These are phyloP conservation scores for Plebejus argus DNA, from an alignment of 2,888 invertebrate species.

Conservation along the genomic window DNA sequence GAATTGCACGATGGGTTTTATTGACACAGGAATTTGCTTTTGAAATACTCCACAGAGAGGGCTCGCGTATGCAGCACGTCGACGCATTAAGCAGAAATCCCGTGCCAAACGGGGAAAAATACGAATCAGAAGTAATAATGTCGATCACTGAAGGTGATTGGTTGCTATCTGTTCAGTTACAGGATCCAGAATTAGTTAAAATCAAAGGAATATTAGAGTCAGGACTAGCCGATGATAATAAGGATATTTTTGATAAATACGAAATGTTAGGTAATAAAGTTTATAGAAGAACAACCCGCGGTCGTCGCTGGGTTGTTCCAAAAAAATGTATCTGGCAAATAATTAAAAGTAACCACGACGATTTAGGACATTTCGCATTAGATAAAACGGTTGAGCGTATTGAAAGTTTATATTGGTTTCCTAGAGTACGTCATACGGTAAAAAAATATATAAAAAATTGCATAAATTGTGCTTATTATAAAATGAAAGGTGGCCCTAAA, in stretches of 20 bases:
- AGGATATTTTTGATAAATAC: constrained; percentile 10
- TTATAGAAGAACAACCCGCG: too few relatives aligned
- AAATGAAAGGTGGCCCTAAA: too few relatives aligned
- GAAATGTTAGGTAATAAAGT: not conserved
- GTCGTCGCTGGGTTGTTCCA: constrained; percentile 47
- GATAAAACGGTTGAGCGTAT: too few relatives aligned
- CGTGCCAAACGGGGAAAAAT: constrained; percentile 29
- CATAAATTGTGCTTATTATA: too few relatives aligned
- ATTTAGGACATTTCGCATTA: constrained; percentile 39
- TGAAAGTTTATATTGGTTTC: constrained; percentile 32
- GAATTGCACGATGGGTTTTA: constrained; percentile 46
- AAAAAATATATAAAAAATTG: too few relatives aligned
- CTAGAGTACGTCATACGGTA: too few relatives aligned
- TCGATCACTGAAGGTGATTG: constrained; percentile 40
- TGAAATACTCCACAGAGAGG: constrained; percentile 33
- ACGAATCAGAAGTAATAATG: constrained; percentile 31
- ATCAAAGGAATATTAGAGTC: constrained; percentile 38
- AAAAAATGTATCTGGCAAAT: constrained; percentile 47
- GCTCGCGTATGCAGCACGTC: constrained; percentile 15
- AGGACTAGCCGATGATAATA: not conserved
- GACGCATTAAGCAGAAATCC: constrained; percentile 36
- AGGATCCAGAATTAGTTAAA: constrained; percentile 40
- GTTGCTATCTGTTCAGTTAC: constrained; percentile 44
- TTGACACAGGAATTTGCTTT: constrained; percentile 33
- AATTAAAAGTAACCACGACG: constrained; percentile 42